Evolutionary conservation across 1,140 invertebrate genomes (phyloP).

Genomic region (Lanistes nyassanus): DNA sequence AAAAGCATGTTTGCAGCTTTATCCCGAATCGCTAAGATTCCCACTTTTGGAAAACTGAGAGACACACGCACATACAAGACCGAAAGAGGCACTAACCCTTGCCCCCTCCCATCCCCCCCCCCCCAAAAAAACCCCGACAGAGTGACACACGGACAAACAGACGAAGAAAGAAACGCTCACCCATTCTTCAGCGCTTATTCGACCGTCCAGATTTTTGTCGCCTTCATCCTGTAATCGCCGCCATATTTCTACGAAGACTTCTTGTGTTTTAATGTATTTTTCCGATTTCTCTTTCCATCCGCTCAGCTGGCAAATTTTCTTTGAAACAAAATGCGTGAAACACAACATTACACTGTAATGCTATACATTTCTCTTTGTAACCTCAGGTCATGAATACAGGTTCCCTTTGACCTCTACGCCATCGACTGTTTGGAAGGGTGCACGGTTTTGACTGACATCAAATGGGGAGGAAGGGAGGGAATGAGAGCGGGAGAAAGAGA

Average conservation of each 20-base stretch:
- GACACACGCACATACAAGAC: not conserved
- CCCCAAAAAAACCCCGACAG: too few species aligned
- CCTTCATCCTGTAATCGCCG: conserved; percentile 57
- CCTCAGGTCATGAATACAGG: too few species aligned
- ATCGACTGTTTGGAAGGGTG: too few species aligned
- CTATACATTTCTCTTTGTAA: too few species aligned
- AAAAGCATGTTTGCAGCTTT: not conserved
- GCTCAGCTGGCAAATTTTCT: conserved; percentile 64
- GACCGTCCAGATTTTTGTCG: conserved; percentile 61
- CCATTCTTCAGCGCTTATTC: conserved; percentile 64
- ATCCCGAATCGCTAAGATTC: not conserved
- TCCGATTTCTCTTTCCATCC: conserved; percentile 60
- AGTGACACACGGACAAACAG: not conserved
- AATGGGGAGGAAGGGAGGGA: not conserved
- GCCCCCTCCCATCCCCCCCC: not conserved
- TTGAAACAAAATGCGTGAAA: not conserved
- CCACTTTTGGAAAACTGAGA: not conserved
- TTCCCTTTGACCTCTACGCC: too few species aligned
- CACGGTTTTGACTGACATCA: not conserved
- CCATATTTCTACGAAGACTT: conserved; percentile 64
- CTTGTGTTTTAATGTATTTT: conserved; percentile 56
- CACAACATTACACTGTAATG: not conserved
- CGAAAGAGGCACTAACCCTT: not conserved
- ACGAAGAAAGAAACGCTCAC: conserved; percentile 33
- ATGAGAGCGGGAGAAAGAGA: not conserved